These are phyloP conservation scores for Benitochromis conjunctus DNA, from an alignment of 2,113 vertebrate genomes.

Conservation along the genomic window DNA sequence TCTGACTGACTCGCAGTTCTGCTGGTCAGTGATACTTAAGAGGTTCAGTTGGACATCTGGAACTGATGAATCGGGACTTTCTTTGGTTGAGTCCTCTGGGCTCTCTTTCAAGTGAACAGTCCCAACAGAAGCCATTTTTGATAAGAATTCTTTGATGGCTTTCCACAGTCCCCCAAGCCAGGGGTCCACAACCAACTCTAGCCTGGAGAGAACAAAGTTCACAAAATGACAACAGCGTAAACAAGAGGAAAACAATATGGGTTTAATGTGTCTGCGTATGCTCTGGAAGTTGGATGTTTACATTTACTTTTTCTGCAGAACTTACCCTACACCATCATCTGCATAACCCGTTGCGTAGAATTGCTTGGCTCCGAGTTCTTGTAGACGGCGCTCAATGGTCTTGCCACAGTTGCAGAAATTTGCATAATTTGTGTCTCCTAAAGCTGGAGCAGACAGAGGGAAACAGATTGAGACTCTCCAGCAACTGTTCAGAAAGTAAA, in stretches of 20 bases:
- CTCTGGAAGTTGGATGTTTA: not conserved
- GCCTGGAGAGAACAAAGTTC: constrained; percentile 61
- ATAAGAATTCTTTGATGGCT: constrained; percentile 74
- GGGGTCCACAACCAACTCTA: constrained; percentile 92
- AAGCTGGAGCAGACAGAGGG: constrained; percentile 70
- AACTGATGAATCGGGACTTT: not conserved
- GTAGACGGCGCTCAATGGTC: constrained; percentile 82
- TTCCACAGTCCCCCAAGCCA: constrained; percentile 93
- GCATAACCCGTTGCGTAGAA: constrained; percentile 90
- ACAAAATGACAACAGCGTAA: not conserved
- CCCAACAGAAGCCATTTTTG: constrained; percentile 60
- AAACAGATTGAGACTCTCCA: not conserved
- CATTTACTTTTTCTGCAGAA: not conserved
- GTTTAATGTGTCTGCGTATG: not conserved
- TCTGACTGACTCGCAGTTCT: not conserved
- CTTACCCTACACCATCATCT: constrained; percentile 93
- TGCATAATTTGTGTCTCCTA: constrained; percentile 93
- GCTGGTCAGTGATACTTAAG: constrained; percentile 71
- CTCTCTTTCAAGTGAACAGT: not conserved
- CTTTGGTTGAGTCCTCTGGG: not conserved
- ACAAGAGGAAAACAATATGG: not conserved
- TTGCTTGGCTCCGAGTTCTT: constrained; percentile 84
- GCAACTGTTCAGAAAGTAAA: not conserved
- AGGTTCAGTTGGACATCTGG: constrained; percentile 66
- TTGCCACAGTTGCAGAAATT: constrained; percentile 99